Evolutionary conservation across 2,113 vertebrate species (phyloP), one percentile per base, ranked within the genome.

Genomic region (Brachionichthys hirsutus): DNA sequence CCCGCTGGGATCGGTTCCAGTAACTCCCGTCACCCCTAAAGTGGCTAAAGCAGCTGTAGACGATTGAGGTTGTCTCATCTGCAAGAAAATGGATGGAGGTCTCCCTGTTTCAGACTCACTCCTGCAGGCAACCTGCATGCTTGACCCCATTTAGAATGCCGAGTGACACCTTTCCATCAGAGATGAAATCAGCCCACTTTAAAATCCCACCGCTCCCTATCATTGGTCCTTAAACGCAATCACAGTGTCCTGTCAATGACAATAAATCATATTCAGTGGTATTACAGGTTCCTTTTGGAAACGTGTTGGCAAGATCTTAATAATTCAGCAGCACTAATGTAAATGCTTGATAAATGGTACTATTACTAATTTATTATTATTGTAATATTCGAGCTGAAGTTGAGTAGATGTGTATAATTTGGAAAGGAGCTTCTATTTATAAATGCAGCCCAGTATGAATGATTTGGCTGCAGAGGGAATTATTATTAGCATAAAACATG

Each of bases 271-370:
- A 51, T 54, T 42, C 54, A 64, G 71, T 85, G 75, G 73, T 85
- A 80, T 83, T 83, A 83, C 80, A 84, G 49, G 62, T 77, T 84
- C 82, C 71, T 78, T 76, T 81, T 78, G 67, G 84, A 83, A 83
- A 83, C 69, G 17, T 85, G 78, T 88, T 86, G 81, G 77, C 67
- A 62, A 69, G 71, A 76, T 67, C 57, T 91, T 75, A 91, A 90
- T 89, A 84, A 90, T 89, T 85, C 34, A 91, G 77, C 38, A 84
- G 49, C 74, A 52, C 74, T 88, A 86, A 85, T 88, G 86, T 74
- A 90, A 90, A 90, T 83, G 85, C 72, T 83, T 91, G 86, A 90
- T 88, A 81, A 88, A 91, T 91, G 77, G 70, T 48, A 38, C 56
- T 20, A 78, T 87, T 63, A 88, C 74, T 87, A 87, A 90, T 89